Percentiles rank a stretch among this genome's conserved stretches.
These are phyloP conservation scores for Diploscapter pachys DNA, from an alignment of 1,140 invertebrate genomes.

Conservation along the genomic window DNA sequence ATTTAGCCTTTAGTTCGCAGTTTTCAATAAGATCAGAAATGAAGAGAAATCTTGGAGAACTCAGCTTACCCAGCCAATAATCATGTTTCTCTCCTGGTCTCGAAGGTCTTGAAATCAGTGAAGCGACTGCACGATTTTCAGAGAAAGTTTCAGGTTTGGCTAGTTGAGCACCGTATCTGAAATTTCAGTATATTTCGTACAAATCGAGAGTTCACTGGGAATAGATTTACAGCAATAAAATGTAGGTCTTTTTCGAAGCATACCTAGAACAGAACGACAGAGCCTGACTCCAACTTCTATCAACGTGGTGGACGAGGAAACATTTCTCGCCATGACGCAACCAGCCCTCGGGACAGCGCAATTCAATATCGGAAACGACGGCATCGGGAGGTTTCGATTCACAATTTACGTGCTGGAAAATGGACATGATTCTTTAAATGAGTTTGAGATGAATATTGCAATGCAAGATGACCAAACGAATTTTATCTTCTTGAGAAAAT, in stretches of 20 bases:
- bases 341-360: constrained; percentile 55
- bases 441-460: no score
- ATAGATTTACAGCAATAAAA: no score
- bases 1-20: background rate
- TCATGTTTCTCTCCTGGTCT: constrained; percentile 31
- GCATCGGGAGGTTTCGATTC: background rate
- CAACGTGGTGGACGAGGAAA: constrained; percentile 40
- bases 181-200: constrained; percentile 9
- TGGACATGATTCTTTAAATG: no score
- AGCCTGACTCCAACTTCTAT: constrained; percentile 57
- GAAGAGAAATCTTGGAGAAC: no score
- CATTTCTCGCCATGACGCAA: constrained; percentile 47
- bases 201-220: background rate
- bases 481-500: no score
- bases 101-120: constrained; percentile 43
- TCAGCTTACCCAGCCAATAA: constrained; percentile 43
- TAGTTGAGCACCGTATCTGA: constrained; percentile 48
- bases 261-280: constrained; percentile 51
- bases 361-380: constrained; percentile 36
- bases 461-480: no score
- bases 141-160: constrained; percentile 48
- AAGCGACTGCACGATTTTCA: constrained; percentile 49
- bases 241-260: background rate
- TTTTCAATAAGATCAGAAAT: constrained; percentile 1
- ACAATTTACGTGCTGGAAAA: no score